phyloP scores from a whole-genome alignment of 2,113 vertebrate genomes.

The Anas platyrhynchos region DNA sequence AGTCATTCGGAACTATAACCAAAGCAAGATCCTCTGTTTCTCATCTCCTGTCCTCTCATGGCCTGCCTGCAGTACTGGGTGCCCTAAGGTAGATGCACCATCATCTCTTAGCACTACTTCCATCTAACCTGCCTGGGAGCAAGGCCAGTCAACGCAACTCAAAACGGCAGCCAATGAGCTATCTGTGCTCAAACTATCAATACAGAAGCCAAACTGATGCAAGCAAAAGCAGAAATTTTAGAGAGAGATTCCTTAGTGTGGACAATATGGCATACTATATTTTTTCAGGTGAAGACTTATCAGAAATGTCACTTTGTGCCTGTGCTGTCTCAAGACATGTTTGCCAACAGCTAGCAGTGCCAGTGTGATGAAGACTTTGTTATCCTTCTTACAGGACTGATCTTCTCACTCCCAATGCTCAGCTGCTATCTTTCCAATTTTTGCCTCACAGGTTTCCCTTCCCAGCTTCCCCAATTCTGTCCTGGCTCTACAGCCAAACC shows the following conservation, averaged over 20 bases:
- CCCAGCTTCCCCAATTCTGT: background rate
- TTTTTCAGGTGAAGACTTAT: background rate
- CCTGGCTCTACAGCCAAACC: background rate
- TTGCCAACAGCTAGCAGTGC: background rate
- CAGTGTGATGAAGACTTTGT: background rate
- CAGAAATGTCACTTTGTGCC: background rate
- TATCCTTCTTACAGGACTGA: background rate
- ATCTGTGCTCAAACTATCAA: background rate
- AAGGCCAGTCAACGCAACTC: background rate
- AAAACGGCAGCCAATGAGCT: background rate
- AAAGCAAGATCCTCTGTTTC: background rate
- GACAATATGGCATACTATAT: too few species aligned
- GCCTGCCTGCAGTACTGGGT: fast-evolving
- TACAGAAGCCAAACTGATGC: background rate
- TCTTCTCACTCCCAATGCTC: background rate
- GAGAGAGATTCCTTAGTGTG: background rate
- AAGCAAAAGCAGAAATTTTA: background rate
- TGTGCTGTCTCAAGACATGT: background rate
- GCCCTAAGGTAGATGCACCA: background rate
- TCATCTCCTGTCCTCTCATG: background rate
- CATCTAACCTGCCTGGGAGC: background rate
- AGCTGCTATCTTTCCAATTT: background rate
- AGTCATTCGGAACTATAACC: background rate
- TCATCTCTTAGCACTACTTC: background rate
- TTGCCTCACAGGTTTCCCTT: background rate